Conservation (phyloP, 2,113 vertebrate genomes). For the Aldabrachelys gigantea region DNA sequence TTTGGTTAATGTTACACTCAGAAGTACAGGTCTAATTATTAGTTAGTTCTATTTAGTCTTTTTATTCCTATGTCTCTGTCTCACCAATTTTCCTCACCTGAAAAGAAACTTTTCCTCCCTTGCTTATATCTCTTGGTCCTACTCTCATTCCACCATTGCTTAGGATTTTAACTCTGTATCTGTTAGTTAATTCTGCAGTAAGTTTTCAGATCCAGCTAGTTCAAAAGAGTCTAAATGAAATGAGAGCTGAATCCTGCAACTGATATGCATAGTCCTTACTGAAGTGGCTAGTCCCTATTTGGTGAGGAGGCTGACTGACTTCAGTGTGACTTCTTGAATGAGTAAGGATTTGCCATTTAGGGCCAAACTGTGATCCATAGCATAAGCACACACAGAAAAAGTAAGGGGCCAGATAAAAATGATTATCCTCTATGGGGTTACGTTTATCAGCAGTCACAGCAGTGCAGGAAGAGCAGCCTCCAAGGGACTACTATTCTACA, state of each 20-base stretch:
- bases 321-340: not conserved
- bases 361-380: not conserved
- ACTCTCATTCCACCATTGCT: constrained; percentile 2
- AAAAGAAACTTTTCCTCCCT: not conserved
- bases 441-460: not conserved
- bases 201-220: not conserved
- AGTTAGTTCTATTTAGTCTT: constrained; percentile 1
- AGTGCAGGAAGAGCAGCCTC: fast-evolving
- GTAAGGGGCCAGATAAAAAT: not conserved
- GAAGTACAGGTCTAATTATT: not conserved
- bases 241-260: not conserved
- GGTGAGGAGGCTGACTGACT: not conserved
- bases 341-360: not conserved
- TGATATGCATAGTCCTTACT: not conserved
- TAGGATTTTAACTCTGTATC: not conserved
- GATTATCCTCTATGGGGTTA: not conserved
- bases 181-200: not conserved
- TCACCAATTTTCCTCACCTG: not conserved
- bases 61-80: not conserved
- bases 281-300: not conserved
- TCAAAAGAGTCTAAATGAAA: not conserved
- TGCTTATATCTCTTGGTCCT: not conserved
- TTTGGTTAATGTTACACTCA: not conserved
- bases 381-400: not conserved
- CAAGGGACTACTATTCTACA: not conserved